Conservation (phyloP, 2,888 invertebrate genomes). For the Acrobeloides nanus region DNA sequence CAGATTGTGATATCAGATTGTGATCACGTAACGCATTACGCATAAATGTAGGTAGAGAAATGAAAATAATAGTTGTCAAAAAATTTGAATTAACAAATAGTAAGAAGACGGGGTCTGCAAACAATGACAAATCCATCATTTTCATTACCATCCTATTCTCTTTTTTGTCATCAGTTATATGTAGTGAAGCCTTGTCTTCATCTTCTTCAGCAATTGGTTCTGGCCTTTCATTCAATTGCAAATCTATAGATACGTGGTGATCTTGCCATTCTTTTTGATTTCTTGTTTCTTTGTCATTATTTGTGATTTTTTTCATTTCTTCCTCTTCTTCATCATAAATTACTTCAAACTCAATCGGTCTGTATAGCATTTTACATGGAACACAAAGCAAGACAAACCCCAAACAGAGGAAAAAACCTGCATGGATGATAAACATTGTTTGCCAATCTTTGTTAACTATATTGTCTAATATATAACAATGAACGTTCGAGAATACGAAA, state of each 20-base stretch:
- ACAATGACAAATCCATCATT: conserved; percentile 77
- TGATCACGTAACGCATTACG: too few species aligned
- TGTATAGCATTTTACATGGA: conserved; percentile 80
- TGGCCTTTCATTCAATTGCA: conserved; percentile 4
- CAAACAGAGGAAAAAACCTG: conserved; percentile 59
- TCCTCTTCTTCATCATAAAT: conserved; percentile 37
- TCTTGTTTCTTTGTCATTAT: conserved; percentile 14
- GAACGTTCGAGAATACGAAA: conserved; percentile 70
- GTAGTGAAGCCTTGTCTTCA: conserved; percentile 17
- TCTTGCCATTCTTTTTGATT: conserved; percentile 5
- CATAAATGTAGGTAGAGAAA: conserved; percentile 72
- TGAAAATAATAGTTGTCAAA: conserved; percentile 85
- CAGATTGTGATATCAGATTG: too few species aligned
- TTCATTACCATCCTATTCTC: conserved; percentile 43
- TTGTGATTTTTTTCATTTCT: too few species aligned
- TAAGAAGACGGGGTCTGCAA: conserved; percentile 77
- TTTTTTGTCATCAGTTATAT: too few species aligned
- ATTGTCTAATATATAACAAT: conserved; percentile 62
- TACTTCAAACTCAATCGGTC: conserved; percentile 63
- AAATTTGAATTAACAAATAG: conserved; percentile 87
- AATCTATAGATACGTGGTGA: too few species aligned
- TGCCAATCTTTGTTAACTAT: conserved; percentile 74
- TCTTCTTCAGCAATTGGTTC: conserved; percentile 32
- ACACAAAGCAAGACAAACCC: conserved; percentile 74
- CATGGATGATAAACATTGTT: conserved; percentile 75